These are phyloP conservation scores for Oryzias sinensis DNA, from an alignment of 2,797 vertebrate species.

Conservation along the genomic window DNA sequence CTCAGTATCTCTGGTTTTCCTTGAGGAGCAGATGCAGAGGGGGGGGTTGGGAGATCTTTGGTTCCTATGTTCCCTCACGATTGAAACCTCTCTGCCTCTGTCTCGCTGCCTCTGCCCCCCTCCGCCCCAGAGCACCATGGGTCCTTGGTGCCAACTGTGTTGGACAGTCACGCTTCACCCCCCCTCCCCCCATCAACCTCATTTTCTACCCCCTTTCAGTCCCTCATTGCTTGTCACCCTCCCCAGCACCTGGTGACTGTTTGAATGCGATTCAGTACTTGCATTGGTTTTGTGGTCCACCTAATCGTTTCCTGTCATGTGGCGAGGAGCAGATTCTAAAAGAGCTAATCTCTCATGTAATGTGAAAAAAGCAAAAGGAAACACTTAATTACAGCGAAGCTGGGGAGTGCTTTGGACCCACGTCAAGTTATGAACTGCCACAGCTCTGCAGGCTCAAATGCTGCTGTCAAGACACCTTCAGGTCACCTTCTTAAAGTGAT, in stretches of 20 bases:
- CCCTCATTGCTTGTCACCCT: slow-evolving; percentile 12
- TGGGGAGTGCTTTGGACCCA: slow-evolving; percentile 52
- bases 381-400: slow-evolving; percentile 47
- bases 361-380: slow-evolving; percentile 43
- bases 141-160: slow-evolving; percentile 79
- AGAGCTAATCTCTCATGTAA: slow-evolving; percentile 13
- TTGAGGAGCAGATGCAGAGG: slow-evolving; percentile 55
- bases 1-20: slow-evolving; percentile 27
- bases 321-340: slow-evolving; percentile 1
- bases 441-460: slow-evolving; percentile 58
- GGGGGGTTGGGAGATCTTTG: slow-evolving; percentile 36
- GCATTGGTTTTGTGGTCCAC: slow-evolving; percentile 35
- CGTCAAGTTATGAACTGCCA: slow-evolving; percentile 50
- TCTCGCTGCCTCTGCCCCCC: slow-evolving; percentile 59
- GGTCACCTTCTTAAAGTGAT: slow-evolving; percentile 59
- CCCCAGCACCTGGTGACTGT: slow-evolving; percentile 49
- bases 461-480: slow-evolving; percentile 53
- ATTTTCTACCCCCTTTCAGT: slow-evolving; percentile 8
- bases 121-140: slow-evolving; percentile 68
- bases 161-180: slow-evolving; percentile 73
- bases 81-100: slow-evolving; percentile 53
- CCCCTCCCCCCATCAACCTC: slow-evolving; percentile 45
- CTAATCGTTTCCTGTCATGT: slow-evolving; percentile 14
- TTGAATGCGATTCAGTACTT: slow-evolving; percentile 48
- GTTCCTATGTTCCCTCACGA: slow-evolving; percentile 52